Evolutionary conservation across 2,888 invertebrate species (phyloP), one percentile per base, ranked within the genome.

Genomic region (Notodonta dromedarius): DNA sequence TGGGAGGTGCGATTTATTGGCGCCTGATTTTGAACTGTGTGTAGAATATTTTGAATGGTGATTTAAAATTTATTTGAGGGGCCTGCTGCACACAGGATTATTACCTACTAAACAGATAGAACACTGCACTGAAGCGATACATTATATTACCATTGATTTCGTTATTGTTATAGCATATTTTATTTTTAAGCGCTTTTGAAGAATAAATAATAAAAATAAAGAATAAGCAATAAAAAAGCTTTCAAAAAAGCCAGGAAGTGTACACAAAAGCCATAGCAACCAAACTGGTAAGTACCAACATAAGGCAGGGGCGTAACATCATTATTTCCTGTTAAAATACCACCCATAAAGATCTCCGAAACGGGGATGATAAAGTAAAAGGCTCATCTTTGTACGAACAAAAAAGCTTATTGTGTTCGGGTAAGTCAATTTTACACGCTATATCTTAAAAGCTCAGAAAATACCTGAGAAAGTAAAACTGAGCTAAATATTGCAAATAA

Each of bases 351-450:
- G 73, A 73, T 69, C 73, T 76, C 65, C 58, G 69, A 74, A 79
- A 78, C 79, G 78, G 78, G 84, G 76, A 82, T 83, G 84, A 85
- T 84, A 85, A 83, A 87, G 79, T 79, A 82, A 81, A 82, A 79
- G 79, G 79, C 79, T 84, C 83, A 80, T 79, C 78, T 81, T 74
- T 76, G 76, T 75, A 78, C 74, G 76, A 81, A 86, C 83, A 35
- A 86, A 88, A 86, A 86, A 85, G 85, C 84, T 88, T 88, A 87
- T 87, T 86, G 84, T 85, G 81, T 86, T 85, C 46, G 48, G 71
- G 76, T 77, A 70, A 78, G 78, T 79, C 79, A 82, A 86, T 87
- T 86, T 85, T 72, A 74, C 79, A 80, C 65, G 70, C 70, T 67
- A 71, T 67, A 65, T 65, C 71, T 72, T 76, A 76, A 77, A 82